Evolutionary conservation across 2,888 invertebrate species (phyloP), one percentile per base, ranked within the genome.

Genomic region (Clanis bilineata): DNA sequence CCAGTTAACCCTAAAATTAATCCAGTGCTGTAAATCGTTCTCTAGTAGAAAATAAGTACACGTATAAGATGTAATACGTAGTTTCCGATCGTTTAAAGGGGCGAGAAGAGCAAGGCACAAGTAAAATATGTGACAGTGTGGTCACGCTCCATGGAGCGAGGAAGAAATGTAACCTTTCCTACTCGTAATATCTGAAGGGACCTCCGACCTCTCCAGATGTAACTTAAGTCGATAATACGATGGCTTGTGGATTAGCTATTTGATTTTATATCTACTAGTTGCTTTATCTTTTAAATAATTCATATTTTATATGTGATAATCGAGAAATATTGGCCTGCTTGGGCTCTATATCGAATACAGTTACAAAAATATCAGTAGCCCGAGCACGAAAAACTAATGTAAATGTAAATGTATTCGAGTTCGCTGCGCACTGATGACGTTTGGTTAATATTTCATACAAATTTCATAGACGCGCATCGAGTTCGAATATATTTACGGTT

Each of bases 101-200:
- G 70, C 62, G 73, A 70, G 73, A 69, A 76, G 81, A 79, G 70
- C 67, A 66, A 70, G 79, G 88, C 82, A 89, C 68, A 66, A 70
- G 79, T 89, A 83, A 90, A 86, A 88, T 89, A 90, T 88, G 89
- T 86, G 89, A 86, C 88, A 82, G 79, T 73, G 76, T 73, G 85
- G 88, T 78, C 82, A 80, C 75, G 88, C 88, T 87, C 72, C 71
- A 76, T 71, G 80, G 71, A 84, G 88, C 88, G 76, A 51, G 79
- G 83, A 89, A 89, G 88, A 90, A 83, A 79, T 86, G 87, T 83
- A 77, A 80, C 82, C 84, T 76, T 71, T 76, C 68, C 71, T 76
- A 70, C 73, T 77, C 75, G 73, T 78, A 77, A 79, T 79, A 76
- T 79, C 70, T 72, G 71, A 67, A 66, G 73, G 70, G 64, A 70